phyloP scores from a whole-genome alignment of 2,888 invertebrate genomes.

The Dicroscelio sp. region DNA sequence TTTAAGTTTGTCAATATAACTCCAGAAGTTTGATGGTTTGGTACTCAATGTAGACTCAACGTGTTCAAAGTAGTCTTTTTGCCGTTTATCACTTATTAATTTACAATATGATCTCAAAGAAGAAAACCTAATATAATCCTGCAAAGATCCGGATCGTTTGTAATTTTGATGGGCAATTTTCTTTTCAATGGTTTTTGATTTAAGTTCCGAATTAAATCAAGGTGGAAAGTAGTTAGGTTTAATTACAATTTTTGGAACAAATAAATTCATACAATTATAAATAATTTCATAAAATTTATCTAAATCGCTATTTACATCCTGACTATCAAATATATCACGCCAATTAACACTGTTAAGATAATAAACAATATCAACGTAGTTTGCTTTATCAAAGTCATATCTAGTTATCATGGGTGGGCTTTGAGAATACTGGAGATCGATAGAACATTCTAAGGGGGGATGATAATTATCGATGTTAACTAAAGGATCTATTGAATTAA shows the following conservation, averaged over 20 bases:
- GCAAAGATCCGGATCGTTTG: not conserved
- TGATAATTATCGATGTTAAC: not conserved
- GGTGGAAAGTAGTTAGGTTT: not conserved
- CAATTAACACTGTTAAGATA: not conserved
- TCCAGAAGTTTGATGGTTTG: not conserved
- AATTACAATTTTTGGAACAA: not conserved
- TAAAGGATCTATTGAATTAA: not conserved
- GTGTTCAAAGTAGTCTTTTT: not conserved
- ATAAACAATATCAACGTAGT: not conserved
- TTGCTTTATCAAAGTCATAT: not conserved
- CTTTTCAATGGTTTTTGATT: not conserved
- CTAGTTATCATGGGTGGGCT: not conserved
- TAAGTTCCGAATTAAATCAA: not conserved
- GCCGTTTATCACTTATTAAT: not conserved
- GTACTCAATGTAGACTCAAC: not conserved
- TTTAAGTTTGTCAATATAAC: not conserved
- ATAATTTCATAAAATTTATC: constrained; percentile 4
- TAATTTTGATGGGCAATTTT: not conserved
- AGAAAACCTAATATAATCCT: not conserved
- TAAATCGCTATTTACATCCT: constrained; percentile 1
- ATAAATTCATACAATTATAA: not conserved
- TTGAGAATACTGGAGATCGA: not conserved
- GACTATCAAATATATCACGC: not conserved
- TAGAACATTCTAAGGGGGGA: not conserved
- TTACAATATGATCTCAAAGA: not conserved